These are phyloP conservation scores for Drosophila arizonae DNA, from an alignment of 1,140 invertebrate genomes.

Conservation along the genomic window DNA sequence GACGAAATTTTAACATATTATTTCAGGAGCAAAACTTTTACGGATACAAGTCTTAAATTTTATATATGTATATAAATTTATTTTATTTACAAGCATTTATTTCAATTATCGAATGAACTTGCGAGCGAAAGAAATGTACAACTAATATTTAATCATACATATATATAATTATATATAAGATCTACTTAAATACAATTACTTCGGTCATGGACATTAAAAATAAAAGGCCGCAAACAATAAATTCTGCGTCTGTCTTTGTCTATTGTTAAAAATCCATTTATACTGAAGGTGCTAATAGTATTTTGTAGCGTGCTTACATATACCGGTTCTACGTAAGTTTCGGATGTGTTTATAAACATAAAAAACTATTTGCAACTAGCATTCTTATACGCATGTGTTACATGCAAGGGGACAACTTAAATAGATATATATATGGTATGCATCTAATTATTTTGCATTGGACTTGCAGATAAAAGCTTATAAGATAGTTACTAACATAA, in stretches of 20 bases:
- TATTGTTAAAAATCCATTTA: conserved; percentile 9
- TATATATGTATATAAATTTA: neutral
- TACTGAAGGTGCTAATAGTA: conserved; percentile 12
- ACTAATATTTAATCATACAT: neutral
- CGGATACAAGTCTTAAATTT: neutral
- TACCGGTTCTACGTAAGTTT: conserved; percentile 12
- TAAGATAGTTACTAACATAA: conserved; percentile 10
- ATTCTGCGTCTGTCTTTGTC: conserved; percentile 17
- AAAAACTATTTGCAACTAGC: neutral
- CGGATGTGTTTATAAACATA: conserved; percentile 7
- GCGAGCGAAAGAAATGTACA: conserved; percentile 24
- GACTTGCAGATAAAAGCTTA: conserved; percentile 9
- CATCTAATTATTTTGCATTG: conserved; percentile 5
- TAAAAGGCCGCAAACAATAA: conserved; percentile 24
- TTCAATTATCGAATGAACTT: conserved; percentile 29
- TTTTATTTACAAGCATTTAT: conserved; percentile 46
- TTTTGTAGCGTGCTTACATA: conserved; percentile 2
- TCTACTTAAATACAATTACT: conserved; percentile 19
- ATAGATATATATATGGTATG: neutral
- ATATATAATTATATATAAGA: conserved; percentile 12
- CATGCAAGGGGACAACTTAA: conserved; percentile 3
- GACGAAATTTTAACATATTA: neutral
- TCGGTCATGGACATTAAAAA: conserved; percentile 18
- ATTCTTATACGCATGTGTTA: too few species aligned
- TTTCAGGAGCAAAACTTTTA: neutral